Evolutionary conservation across 2,888 invertebrate species (phyloP), one percentile per base, ranked within the genome.

Genomic region (Tholera decimalis): DNA sequence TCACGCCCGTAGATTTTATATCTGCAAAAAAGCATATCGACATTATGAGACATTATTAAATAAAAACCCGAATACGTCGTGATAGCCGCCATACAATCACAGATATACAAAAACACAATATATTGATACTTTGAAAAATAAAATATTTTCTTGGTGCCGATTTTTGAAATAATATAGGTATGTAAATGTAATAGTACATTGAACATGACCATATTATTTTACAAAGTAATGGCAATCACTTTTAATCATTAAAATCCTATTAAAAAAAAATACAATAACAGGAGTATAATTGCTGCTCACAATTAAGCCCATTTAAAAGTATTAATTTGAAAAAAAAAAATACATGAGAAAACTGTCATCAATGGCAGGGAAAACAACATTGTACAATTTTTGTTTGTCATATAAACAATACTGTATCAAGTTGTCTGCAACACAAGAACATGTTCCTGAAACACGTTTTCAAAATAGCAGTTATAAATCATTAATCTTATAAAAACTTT

Each of bases 1-100:
- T 96, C 64, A 95, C 91, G 0, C 93, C 96, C 26, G 93, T 90
- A 7, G 93, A 90, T 75, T 94, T 94, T 73, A 93, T 91, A 77
- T 94, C 93, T 94, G 89, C 2, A 73, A 88, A 81, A 73, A 82
- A 80, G 82, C 2, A 51, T 9, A 11, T 2, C 7, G 30, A 8
- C 24, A n/a, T n/a, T 22, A 8, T 30, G 13, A 35, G 3, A n/a
- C 1, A 24, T 13, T 3, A 15, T 20, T 30, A 0, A 15, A 15
- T 33, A 37, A 13, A 9, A 30, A 39, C 39, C 30, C 6, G 1
- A 1, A 13, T 7, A 35, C 4, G 28, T 1, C 20, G 11, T 24
- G 15, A 18, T 37, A 11, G 8, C 15, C 3, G 7, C 11, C 33
- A 30, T 30, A 3, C 44, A 64, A 22, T 28, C 20, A 18, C 0